phyloP scores from a whole-genome alignment of 1,140 invertebrate genomes.

The Meloidogyne exigua region DNA sequence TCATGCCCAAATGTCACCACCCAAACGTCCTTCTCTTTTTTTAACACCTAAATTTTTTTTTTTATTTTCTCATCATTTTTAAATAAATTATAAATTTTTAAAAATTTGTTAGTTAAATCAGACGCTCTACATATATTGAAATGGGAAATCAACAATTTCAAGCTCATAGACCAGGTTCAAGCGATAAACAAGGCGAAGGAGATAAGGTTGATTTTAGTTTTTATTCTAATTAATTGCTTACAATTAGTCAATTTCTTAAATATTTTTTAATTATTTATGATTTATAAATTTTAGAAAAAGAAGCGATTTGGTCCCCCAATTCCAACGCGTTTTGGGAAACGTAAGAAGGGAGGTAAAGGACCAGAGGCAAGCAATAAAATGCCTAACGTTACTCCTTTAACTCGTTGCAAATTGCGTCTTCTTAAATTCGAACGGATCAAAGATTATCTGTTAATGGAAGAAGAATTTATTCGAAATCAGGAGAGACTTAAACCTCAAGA shows the following conservation, averaged over 20 bases:
- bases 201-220: conserved; percentile 46
- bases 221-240: background rate
- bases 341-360: conserved; percentile 90
- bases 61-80: too few species aligned
- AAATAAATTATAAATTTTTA: too few species aligned
- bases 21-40: too few species aligned
- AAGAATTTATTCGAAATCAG: conserved; percentile 98
- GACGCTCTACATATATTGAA: background rate
- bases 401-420: conserved; percentile 88
- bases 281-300: conserved; percentile 76
- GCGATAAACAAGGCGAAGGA: conserved; percentile 55
- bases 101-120: too few species aligned
- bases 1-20: too few species aligned
- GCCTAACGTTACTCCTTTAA: conserved; percentile 93
- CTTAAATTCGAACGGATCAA: conserved; percentile 95
- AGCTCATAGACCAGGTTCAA: conserved; percentile 24
- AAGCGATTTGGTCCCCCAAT: conserved; percentile 98
- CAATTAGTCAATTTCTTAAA: background rate
- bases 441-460: conserved; percentile 97
- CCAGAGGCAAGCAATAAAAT: conserved; percentile 96
- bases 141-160: conserved; percentile 52
- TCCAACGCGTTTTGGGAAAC: conserved; percentile 95
- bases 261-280: background rate
- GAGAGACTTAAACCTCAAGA: conserved; percentile 96
- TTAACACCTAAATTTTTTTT: too few species aligned